Evolutionary conservation across 2,797 vertebrate species (phyloP), one percentile per base, ranked within the genome.

Genomic region (Gephyroberyx darwinii): DNA sequence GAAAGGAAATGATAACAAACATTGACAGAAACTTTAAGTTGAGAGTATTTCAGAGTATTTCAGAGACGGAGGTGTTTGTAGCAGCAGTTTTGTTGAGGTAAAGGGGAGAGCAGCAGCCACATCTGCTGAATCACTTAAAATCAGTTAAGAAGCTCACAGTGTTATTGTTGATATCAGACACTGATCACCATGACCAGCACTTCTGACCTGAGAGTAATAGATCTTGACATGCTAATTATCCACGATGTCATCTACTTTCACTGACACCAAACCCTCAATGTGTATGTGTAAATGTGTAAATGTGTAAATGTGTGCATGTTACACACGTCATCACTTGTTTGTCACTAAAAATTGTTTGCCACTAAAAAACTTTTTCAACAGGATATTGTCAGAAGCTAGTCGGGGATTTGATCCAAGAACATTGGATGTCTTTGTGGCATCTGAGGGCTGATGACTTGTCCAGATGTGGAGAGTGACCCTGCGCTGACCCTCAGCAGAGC

Each of bases 401-500:
- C 57, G 35, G 37, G 60, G 16, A 66, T 16, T 47, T 43, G 47
- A 17, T 54, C 35, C 48, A 41, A n/a, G 59, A 65, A 82, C 84
- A 78, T 50, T 71, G 74, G 13, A 64, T 54, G 80, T 74, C 66
- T 84, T 86, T 90, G 81, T 86, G 86, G 74, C 64, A 84, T 86
- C 78, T 68, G 12, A 59, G 56, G 48, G 62, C 65, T 93, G 87
- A 94, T 93, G 90, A 84, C 82, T 91, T 86, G 80, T 87, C 87
- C 93, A 95, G 93, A 94, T 94, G 93, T 91, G 86, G 13, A 60
- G 54, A 30, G 14, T 83, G 86, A 93, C 91, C 91, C 56, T 7
- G 63, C 31, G 17, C 60, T 90, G 90, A 92, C 90, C 92, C 68
- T 14, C 2, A 56, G 71, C 53, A 45, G 52, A 85, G 76, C 79